These are phyloP conservation scores for Hyperoplus lanceolatus DNA, from an alignment of 2,797 vertebrate species.

Conservation along the genomic window DNA sequence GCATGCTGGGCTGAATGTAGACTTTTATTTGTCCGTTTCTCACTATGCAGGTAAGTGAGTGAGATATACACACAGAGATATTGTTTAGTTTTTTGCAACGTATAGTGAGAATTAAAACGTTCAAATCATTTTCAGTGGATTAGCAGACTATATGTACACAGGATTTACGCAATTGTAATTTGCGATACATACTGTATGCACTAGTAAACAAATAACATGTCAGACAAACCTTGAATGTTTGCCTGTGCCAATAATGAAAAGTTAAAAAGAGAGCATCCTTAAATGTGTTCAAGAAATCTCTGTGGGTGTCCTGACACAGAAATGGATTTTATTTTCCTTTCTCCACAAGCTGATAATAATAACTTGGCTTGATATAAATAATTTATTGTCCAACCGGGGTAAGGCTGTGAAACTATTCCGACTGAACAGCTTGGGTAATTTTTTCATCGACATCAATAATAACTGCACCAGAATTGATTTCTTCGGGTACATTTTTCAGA, in stretches of 20 bases:
- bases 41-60: constrained; percentile 10
- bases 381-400: not conserved
- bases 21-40: constrained; percentile 46
- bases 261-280: not conserved
- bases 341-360: not conserved
- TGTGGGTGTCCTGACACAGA: not conserved
- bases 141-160: not conserved
- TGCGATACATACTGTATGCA: not conserved
- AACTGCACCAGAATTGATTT: not conserved
- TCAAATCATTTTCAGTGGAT: not conserved
- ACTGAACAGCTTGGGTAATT: not conserved
- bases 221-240: not conserved
- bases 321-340: not conserved
- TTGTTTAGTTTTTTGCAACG: constrained; percentile 1
- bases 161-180: not conserved
- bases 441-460: not conserved
- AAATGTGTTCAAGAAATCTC: not conserved
- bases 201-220: not conserved
- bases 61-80: constrained; percentile 13
- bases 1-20: constrained; percentile 40
- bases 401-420: not conserved
- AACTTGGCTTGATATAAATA: too few species aligned
- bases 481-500: not conserved
- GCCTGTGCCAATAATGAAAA: not conserved
- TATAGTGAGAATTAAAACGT: constrained; percentile 9